These are phyloP conservation scores for Coleophora deauratella DNA, from an alignment of 2,888 invertebrate genomes.

Conservation along the genomic window DNA sequence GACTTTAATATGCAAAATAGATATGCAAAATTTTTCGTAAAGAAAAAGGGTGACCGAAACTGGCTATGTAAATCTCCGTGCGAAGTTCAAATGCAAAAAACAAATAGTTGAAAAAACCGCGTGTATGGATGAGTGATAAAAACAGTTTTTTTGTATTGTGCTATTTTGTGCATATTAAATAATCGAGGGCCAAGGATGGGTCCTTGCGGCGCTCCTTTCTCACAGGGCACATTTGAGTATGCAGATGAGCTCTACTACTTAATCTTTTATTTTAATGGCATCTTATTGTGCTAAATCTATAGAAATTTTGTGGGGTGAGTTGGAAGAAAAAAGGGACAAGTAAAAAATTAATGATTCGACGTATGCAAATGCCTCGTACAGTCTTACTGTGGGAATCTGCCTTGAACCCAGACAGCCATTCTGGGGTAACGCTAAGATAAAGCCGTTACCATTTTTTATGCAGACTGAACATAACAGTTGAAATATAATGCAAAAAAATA, in stretches of 20 bases:
- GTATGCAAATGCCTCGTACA: constrained; percentile 54
- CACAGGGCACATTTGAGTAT: constrained; percentile 52
- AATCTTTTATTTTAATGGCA: constrained; percentile 73
- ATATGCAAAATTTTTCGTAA: constrained; percentile 34
- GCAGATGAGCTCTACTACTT: constrained; percentile 59
- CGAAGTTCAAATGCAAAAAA: constrained; percentile 65
- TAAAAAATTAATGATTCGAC: constrained; percentile 61
- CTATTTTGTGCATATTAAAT: constrained; percentile 47
- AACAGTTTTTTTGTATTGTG: constrained; percentile 63
- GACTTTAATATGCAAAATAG: constrained; percentile 63
- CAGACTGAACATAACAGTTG: too few relatives aligned
- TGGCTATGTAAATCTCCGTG: constrained; percentile 71
- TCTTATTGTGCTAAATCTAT: constrained; percentile 64
- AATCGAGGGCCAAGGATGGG: constrained; percentile 35
- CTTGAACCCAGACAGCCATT: constrained; percentile 16
- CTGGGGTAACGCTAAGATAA: constrained; percentile 25
- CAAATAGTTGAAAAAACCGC: constrained; percentile 61
- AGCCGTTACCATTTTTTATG: constrained; percentile 20
- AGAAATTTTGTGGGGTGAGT: constrained; percentile 45
- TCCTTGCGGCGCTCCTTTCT: constrained; percentile 56
- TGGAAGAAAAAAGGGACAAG: constrained; percentile 40
- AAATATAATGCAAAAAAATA: too few relatives aligned
- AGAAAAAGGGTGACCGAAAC: constrained; percentile 46
- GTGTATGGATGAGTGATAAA: constrained; percentile 63
- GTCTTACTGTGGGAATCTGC: constrained; percentile 51